Conservation (phyloP, 2,888 invertebrate genomes). For the Metellina segmentata region DNA sequence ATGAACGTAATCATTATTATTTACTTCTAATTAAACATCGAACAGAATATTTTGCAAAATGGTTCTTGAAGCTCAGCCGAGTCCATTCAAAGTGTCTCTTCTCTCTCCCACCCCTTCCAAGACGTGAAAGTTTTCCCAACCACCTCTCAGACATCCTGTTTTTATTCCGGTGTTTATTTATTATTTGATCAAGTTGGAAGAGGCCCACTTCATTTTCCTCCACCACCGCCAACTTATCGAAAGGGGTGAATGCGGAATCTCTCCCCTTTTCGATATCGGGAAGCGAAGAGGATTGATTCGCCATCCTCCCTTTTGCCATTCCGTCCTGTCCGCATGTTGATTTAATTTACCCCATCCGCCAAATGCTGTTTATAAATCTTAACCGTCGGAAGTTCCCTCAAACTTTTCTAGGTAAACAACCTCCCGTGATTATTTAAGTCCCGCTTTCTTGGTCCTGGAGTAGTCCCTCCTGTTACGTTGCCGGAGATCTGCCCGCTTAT, state of each 20-base stretch:
- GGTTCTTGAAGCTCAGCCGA: too few relatives aligned
- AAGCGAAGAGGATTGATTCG: not conserved
- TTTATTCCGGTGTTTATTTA: not conserved
- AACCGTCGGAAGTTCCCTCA: not conserved
- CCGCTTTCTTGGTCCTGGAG: not conserved
- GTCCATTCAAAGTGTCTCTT: too few relatives aligned
- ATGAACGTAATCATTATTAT: too few relatives aligned
- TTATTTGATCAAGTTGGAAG: not conserved
- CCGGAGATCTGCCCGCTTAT: not conserved
- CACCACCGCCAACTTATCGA: too few relatives aligned
- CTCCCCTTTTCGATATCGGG: not conserved
- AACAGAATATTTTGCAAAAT: too few relatives aligned
- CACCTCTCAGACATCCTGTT: too few relatives aligned
- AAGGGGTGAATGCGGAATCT: too few relatives aligned
- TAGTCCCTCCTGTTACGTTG: not conserved
- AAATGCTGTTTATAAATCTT: constrained; percentile 25
- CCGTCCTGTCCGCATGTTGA: constrained; percentile 8
- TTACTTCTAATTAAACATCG: too few relatives aligned
- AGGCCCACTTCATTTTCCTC: not conserved
- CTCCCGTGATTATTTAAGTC: constrained; percentile 14
- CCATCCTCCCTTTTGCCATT: not conserved
- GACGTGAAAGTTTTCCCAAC: too few relatives aligned
- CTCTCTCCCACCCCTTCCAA: too few relatives aligned
- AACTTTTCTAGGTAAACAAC: constrained; percentile 23
- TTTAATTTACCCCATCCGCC: constrained; percentile 12